Percentiles rank a stretch among this genome's conserved stretches.
phyloP scores from a whole-genome alignment of 64 coral and sea anemone species.

The Dendronephthya gigantea region DNA sequence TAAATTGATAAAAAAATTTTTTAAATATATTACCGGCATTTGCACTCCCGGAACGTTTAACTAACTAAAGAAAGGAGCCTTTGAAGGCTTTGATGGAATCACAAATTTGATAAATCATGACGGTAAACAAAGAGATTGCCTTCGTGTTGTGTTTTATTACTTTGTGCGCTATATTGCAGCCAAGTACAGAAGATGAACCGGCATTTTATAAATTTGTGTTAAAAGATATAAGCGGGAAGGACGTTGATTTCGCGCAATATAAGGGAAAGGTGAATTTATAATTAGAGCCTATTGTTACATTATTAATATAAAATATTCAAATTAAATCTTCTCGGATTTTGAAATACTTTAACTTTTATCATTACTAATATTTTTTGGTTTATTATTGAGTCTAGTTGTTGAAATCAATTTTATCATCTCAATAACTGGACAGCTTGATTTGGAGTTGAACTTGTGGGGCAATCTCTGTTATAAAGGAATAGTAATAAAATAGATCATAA shows the following conservation, averaged over 20 bases:
- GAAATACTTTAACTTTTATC: no score
- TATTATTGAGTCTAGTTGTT: no score
- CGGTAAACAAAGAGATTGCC: background rate
- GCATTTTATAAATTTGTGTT: conserved; percentile 57
- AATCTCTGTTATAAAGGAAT: no score
- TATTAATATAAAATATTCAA: no score
- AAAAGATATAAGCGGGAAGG: conserved; percentile 57
- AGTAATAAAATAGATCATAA: no score
- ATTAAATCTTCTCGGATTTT: no score
- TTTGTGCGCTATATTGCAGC: background rate
- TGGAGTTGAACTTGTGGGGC: no score
- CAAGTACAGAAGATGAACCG: background rate
- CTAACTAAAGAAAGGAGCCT: background rate
- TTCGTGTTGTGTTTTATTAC: background rate
- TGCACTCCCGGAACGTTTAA: background rate
- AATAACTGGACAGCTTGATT: no score
- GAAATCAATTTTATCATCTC: no score
- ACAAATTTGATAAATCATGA: background rate
- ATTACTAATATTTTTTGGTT: no score
- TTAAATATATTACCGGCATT: background rate
- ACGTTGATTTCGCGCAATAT: conserved; percentile 46
- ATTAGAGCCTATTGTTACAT: background rate
- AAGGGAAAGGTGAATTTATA: conserved; percentile 54
- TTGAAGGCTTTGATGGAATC: background rate
- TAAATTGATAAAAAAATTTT: no score